Conservation (phyloP, 2,888 invertebrate species). For the Lithosia quadra region DNA sequence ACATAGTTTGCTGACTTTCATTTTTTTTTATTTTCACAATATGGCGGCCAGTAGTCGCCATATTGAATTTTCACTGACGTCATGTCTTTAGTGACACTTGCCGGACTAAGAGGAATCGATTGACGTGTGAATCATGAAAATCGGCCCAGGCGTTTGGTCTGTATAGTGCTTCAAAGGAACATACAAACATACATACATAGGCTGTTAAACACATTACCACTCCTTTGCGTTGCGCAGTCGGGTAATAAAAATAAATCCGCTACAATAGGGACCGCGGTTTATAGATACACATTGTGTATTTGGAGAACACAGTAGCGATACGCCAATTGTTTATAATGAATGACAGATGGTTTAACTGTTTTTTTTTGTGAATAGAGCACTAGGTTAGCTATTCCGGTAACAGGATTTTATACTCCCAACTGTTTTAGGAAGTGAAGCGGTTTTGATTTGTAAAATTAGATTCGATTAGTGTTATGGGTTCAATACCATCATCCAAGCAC, state of each 20-base stretch:
- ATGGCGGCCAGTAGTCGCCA: too few species aligned
- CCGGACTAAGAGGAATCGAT: too few species aligned
- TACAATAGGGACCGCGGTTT: slow-evolving; percentile 20
- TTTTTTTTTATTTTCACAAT: too few species aligned
- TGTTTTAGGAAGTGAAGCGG: slow-evolving; percentile 41
- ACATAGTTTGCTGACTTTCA: too few species aligned
- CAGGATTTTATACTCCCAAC: slow-evolving; percentile 32
- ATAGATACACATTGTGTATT: slow-evolving; percentile 29
- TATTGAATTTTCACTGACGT: too few species aligned
- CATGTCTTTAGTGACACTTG: too few species aligned
- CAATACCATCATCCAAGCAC: not conserved
- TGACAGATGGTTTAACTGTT: slow-evolving; percentile 48
- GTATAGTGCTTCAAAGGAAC: too few species aligned
- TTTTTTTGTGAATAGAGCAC: slow-evolving; percentile 45
- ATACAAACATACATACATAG: too few species aligned
- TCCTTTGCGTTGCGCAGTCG: too few species aligned
- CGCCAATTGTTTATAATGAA: slow-evolving; percentile 41
- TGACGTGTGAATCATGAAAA: too few species aligned
- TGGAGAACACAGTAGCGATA: slow-evolving; percentile 44
- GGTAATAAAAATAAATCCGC: slow-evolving; percentile 20
- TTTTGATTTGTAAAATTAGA: slow-evolving; percentile 18
- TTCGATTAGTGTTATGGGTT: not conserved
- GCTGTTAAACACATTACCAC: too few species aligned
- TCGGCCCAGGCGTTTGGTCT: too few species aligned
- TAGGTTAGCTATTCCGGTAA: slow-evolving; percentile 41